A percentile compares a stretch with the other conserved stretches of the same genome.
Evolutionary conservation across 1,140 invertebrate genomes (phyloP).

Genomic region (Heliconius hewitsoni): DNA sequence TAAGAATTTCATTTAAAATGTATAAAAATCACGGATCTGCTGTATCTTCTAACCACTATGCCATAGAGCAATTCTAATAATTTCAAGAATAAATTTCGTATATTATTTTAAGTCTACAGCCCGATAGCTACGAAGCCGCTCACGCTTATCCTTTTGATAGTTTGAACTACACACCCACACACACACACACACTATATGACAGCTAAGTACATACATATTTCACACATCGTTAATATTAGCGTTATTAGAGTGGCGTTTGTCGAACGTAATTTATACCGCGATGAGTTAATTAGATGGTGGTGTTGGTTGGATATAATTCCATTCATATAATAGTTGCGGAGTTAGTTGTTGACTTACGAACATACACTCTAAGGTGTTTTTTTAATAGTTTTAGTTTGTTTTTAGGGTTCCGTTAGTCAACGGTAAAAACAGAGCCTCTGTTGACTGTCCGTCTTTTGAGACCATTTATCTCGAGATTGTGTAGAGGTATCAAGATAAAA

Average conservation of each 20-base stretch:
- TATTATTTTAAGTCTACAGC: not conserved
- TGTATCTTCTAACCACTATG: too few relatives aligned
- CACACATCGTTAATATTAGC: slow-evolving; percentile 3
- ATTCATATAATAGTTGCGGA: not conserved
- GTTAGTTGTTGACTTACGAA: not conserved
- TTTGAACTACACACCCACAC: not conserved
- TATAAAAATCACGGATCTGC: too few relatives aligned
- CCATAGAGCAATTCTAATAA: too few relatives aligned
- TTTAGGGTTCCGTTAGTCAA: too few relatives aligned
- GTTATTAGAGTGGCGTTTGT: slow-evolving; percentile 21
- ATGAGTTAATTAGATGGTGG: slow-evolving; percentile 26
- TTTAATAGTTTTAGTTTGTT: too few relatives aligned
- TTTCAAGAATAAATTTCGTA: too few relatives aligned
- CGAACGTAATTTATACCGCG: slow-evolving; percentile 21
- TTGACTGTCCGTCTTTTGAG: too few relatives aligned
- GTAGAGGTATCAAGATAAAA: too few relatives aligned
- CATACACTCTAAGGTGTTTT: not conserved
- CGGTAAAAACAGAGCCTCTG: too few relatives aligned
- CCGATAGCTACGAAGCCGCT: not conserved
- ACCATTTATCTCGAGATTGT: too few relatives aligned
- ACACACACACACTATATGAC: not conserved
- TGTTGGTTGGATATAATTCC: slow-evolving; percentile 17
- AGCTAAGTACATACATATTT: slow-evolving; percentile 8
- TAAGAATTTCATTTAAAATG: too few relatives aligned
- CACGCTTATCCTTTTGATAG: not conserved